phyloP scores from a whole-genome alignment of 2,113 vertebrate species.

The Alethe castanea region DNA sequence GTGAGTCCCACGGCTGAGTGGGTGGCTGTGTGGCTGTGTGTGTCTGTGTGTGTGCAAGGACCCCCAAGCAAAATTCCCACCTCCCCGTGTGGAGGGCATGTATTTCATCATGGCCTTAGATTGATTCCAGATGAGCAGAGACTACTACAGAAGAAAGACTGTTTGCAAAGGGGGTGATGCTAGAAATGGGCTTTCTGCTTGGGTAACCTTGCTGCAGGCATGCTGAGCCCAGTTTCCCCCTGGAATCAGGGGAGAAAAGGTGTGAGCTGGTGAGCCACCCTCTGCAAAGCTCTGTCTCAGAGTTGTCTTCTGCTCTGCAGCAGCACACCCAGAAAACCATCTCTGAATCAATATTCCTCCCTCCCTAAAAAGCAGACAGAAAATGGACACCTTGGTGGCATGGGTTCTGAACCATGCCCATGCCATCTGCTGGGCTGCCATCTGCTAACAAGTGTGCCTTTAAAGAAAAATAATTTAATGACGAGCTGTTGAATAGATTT shows the following conservation, averaged over 20 bases:
- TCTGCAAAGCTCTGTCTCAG: not conserved
- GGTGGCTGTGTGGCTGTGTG: not conserved
- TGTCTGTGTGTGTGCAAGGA: not conserved
- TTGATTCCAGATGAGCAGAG: constrained; percentile 30
- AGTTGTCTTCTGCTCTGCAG: not conserved
- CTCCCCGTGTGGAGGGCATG: not conserved
- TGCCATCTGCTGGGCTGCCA: not conserved
- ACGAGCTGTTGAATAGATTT: not conserved
- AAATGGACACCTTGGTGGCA: not conserved
- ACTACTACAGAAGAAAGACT: not conserved
- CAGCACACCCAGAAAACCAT: not conserved
- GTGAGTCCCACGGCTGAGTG: not conserved
- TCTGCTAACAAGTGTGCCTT: not conserved
- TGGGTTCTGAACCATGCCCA: not conserved
- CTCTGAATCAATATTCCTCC: not conserved
- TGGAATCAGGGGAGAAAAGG: not conserved
- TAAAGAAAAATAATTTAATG: not conserved
- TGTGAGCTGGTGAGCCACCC: not conserved
- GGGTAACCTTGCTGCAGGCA: not conserved
- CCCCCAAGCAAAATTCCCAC: not conserved
- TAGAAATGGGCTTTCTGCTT: not conserved
- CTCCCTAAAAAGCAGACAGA: not conserved
- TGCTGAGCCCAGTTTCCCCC: not conserved
- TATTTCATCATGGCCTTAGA: not conserved
- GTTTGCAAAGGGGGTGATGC: not conserved